phyloP scores from a whole-genome alignment of 2,113 vertebrate species.

The Cardinalis cardinalis region DNA sequence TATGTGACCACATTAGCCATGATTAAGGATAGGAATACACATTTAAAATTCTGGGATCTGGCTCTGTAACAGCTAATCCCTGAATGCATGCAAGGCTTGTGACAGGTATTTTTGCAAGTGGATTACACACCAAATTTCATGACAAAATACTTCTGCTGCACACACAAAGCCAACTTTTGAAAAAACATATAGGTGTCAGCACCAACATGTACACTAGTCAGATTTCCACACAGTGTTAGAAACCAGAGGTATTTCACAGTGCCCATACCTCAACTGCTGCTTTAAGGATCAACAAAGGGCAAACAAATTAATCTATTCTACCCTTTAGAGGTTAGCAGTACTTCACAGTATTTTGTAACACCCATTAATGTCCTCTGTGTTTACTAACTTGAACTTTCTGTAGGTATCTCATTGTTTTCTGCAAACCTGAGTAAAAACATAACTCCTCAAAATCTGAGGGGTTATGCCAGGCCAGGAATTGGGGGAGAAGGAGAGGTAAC shows the following conservation, averaged over 20 bases:
- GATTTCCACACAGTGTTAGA: neutral
- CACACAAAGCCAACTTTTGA: neutral
- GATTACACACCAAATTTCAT: neutral
- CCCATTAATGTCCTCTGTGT: neutral
- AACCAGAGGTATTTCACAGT: neutral
- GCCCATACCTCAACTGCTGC: neutral
- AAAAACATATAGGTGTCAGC: neutral
- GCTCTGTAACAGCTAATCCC: neutral
- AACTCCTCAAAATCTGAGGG: neutral
- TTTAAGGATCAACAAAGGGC: neutral
- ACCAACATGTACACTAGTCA: neutral
- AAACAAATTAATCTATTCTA: neutral
- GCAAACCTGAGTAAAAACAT: neutral
- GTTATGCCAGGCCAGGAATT: neutral
- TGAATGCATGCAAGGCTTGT: neutral
- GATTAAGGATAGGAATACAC: neutral
- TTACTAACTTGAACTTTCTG: neutral
- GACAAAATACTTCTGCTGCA: neutral
- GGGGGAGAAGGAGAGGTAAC: neutral
- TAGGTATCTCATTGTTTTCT: neutral
- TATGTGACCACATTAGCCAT: rapidly evolving
- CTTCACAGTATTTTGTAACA: neutral
- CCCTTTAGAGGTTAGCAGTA: neutral
- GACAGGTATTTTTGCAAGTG: neutral
- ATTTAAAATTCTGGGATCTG: neutral